These are phyloP conservation scores for cattle (Bos taurus) DNA, from an alignment of 2,113 vertebrate species.

Conservation along the genomic window ARS-UCD2.0 NC_037345.1:34749501-34750000, in stretches of 20 bases:
- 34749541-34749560: neutral
- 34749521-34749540: neutral
- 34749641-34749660: neutral
- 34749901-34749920: neutral
- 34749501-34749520: neutral
- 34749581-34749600: neutral
- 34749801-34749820: neutral
- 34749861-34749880: constrained; percentile 11
- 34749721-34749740: neutral
- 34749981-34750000: neutral
- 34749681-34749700: neutral
- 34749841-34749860: neutral
- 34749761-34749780: neutral
- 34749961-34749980: neutral
- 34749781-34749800: neutral
- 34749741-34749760: neutral
- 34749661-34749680: neutral
- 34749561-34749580: neutral
- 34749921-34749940: neutral
- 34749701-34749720: neutral
- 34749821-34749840: neutral
- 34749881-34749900: neutral
- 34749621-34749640: neutral
- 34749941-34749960: neutral
- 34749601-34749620: neutral